These are phyloP conservation scores for Aphelocoma coerulescens DNA, from an alignment of 2,113 vertebrate species.

Conservation along the genomic window DNA sequence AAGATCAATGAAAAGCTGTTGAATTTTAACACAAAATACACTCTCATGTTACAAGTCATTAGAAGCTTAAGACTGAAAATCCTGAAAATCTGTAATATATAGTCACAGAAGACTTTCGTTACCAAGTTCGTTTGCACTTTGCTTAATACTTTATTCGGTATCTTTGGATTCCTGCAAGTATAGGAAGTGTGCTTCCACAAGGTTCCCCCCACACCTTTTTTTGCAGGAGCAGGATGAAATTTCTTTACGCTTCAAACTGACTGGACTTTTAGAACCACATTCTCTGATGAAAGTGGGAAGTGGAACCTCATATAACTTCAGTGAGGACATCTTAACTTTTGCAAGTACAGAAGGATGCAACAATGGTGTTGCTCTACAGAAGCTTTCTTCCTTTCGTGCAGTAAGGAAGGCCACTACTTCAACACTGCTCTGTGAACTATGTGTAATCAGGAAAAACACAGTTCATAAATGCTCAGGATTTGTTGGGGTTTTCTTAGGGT, in stretches of 20 bases:
- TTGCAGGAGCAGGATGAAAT: neutral
- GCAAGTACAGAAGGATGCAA: neutral
- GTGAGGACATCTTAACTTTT: neutral
- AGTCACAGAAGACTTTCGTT: neutral
- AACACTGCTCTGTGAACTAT: neutral
- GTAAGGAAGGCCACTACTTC: neutral
- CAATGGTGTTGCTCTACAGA: neutral
- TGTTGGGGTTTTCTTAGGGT: neutral
- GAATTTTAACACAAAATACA: neutral
- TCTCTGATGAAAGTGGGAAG: neutral
- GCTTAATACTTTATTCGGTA: neutral
- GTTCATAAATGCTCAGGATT: neutral
- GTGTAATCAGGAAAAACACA: neutral
- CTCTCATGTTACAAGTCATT: neutral
- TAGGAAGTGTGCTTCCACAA: neutral
- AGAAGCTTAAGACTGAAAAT: neutral
- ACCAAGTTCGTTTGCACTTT: neutral
- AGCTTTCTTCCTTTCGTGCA: neutral
- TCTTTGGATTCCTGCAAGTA: neutral
- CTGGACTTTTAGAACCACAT: neutral
- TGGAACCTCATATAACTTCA: neutral
- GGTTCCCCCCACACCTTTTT: neutral
- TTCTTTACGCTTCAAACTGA: neutral
- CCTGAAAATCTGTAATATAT: neutral
- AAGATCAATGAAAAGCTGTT: neutral